Evolutionary conservation across 2,888 invertebrate genomes (phyloP).

Genomic region (Timema cristinae): DNA sequence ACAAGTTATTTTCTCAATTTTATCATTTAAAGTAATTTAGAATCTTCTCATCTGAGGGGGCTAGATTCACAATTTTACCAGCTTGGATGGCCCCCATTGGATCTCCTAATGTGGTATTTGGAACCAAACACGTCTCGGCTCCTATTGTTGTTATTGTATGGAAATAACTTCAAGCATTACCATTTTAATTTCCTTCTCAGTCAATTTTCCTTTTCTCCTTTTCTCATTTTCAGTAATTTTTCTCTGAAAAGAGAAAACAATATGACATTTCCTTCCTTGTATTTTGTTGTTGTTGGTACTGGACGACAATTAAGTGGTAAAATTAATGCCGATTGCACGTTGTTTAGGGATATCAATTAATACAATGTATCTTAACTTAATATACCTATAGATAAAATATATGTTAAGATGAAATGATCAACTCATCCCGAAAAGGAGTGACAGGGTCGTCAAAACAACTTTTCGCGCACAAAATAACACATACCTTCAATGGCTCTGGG

Average conservation of each 20-base stretch:
- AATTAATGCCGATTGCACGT: not conserved
- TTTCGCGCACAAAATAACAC: slow-evolving; percentile 3
- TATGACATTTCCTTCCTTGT: not conserved
- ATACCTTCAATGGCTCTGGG: not conserved
- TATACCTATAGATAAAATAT: too few relatives aligned
- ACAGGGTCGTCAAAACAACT: slow-evolving; percentile 3
- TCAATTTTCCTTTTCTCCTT: slow-evolving; percentile 7
- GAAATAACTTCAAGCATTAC: too few relatives aligned
- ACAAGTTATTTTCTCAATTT: not conserved
- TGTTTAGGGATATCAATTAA: not conserved
- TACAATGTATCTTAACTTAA: too few relatives aligned
- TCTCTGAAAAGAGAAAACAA: slow-evolving; percentile 3
- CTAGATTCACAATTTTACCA: not conserved
- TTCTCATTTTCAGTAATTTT: not conserved
- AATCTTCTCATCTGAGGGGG: not conserved
- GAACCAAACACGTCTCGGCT: not conserved
- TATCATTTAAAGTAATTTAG: not conserved
- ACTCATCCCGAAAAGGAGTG: not conserved
- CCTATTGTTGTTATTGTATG: too few relatives aligned
- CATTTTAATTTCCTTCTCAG: not conserved
- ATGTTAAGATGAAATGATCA: not conserved
- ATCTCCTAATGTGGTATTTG: not conserved
- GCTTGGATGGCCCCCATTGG: not conserved
- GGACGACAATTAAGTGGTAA: too few relatives aligned
- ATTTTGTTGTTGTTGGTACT: too few relatives aligned